A percentile compares a stretch with the other conserved stretches of the same genome.
These are phyloP conservation scores for Spheniscus humboldti DNA, from an alignment of 2,797 vertebrate genomes.

Conservation along the genomic window DNA sequence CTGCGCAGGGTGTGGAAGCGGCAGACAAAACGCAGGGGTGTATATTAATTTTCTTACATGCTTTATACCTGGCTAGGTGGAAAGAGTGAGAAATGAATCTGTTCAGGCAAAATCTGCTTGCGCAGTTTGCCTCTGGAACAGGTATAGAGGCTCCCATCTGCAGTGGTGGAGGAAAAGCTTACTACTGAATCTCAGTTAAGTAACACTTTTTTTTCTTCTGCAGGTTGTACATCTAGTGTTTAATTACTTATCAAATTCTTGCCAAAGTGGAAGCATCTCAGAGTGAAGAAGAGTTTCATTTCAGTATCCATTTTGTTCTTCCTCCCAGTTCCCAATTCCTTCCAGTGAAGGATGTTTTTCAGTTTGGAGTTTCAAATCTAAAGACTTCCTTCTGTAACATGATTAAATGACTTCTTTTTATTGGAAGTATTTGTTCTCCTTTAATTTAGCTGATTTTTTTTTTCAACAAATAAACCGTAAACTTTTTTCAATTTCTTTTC, in stretches of 20 bases:
- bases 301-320: background rate
- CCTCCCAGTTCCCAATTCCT: background rate
- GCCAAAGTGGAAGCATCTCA: background rate
- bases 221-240: background rate
- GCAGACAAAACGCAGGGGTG: background rate
- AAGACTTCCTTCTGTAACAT: background rate
- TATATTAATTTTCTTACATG: background rate
- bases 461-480: background rate
- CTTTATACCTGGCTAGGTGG: background rate
- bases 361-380: background rate
- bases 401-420: background rate
- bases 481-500: background rate
- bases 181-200: background rate
- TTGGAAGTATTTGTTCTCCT: background rate
- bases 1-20: background rate
- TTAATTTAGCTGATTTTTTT: background rate
- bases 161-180: background rate
- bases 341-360: background rate
- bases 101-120: background rate
- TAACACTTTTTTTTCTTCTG: background rate
- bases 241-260: background rate
- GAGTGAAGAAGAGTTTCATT: background rate
- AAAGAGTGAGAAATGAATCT: background rate
- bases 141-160: background rate
- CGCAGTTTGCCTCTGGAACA: background rate